phyloP scores from a whole-genome alignment of 2,888 invertebrate genomes.

The Hoplodrina blanda region DNA sequence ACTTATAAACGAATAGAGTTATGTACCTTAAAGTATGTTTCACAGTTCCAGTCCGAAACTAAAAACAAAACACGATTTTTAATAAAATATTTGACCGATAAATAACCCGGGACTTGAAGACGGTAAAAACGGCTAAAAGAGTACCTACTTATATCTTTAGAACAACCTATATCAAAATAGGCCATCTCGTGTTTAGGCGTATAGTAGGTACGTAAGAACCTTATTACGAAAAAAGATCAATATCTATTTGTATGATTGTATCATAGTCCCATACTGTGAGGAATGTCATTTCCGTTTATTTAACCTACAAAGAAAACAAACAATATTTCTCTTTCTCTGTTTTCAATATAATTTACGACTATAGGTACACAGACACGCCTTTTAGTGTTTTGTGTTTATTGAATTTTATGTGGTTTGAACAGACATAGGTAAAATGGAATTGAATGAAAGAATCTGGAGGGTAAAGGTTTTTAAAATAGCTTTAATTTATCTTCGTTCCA shows the following conservation, averaged over 20 bases:
- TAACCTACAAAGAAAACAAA: conserved; percentile 36
- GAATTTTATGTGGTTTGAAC: conserved; percentile 18
- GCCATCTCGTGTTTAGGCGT: neutral
- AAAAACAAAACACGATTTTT: neutral
- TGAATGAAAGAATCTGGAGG: neutral
- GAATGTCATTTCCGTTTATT: conserved; percentile 43
- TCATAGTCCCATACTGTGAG: conserved; percentile 7
- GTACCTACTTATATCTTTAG: neutral
- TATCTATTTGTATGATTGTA: conserved; percentile 32
- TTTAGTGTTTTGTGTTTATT: conserved; percentile 24
- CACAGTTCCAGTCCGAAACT: neutral
- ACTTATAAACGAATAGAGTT: too few relatives aligned
- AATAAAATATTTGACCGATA: neutral
- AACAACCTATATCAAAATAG: conserved; percentile 5
- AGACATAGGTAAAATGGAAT: neutral
- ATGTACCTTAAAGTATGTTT: neutral
- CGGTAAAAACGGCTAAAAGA: neutral
- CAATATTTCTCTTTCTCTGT: conserved; percentile 21
- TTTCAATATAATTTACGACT: conserved; percentile 49
- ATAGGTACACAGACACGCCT: neutral
- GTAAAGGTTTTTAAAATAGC: neutral
- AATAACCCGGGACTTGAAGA: neutral
- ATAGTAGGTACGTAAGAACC: neutral
- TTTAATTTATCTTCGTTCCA: neutral
- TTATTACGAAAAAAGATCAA: conserved; percentile 15